phyloP scores from a whole-genome alignment of 2,888 invertebrate species.

The Acrobasis repandana region DNA sequence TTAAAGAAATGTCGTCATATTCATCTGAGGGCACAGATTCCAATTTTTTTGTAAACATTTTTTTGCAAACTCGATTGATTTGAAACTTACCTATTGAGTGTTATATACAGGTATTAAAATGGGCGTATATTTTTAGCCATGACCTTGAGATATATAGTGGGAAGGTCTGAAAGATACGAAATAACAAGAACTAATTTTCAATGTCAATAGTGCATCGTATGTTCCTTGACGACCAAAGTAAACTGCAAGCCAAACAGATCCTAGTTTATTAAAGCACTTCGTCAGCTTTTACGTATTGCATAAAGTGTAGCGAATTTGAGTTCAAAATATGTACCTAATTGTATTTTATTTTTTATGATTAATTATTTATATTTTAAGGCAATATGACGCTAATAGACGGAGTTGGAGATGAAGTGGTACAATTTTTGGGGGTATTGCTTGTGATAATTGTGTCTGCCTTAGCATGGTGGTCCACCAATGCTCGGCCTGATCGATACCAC shows the following conservation, averaged over 20 bases:
- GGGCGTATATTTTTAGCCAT: background rate
- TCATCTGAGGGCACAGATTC: slow-evolving; percentile 37
- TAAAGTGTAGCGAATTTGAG: background rate
- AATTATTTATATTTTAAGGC: slow-evolving; percentile 30
- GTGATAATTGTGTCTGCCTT: slow-evolving; percentile 84
- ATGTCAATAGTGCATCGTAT: slow-evolving; percentile 14
- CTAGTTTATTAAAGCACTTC: background rate
- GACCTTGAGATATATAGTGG: slow-evolving; percentile 3
- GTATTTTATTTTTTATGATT: background rate
- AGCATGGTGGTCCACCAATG: slow-evolving; percentile 91
- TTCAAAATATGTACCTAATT: background rate
- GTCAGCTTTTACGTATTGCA: background rate
- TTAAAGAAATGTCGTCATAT: slow-evolving; percentile 48
- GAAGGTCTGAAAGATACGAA: background rate
- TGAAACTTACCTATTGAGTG: background rate
- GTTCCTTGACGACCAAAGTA: background rate
- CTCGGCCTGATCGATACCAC: slow-evolving; percentile 85
- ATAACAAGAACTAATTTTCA: slow-evolving; percentile 9
- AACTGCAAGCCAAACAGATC: background rate
- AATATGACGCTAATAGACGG: slow-evolving; percentile 91
- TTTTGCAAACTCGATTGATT: background rate
- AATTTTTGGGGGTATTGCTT: slow-evolving; percentile 84
- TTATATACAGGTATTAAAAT: background rate
- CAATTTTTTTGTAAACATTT: slow-evolving; percentile 47
- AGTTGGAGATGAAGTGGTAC: slow-evolving; percentile 91